A percentile compares a stretch with the other conserved stretches of the same genome.
Conservation (phyloP, 1,140 invertebrate species). For the Apocrypta bakeri region DNA sequence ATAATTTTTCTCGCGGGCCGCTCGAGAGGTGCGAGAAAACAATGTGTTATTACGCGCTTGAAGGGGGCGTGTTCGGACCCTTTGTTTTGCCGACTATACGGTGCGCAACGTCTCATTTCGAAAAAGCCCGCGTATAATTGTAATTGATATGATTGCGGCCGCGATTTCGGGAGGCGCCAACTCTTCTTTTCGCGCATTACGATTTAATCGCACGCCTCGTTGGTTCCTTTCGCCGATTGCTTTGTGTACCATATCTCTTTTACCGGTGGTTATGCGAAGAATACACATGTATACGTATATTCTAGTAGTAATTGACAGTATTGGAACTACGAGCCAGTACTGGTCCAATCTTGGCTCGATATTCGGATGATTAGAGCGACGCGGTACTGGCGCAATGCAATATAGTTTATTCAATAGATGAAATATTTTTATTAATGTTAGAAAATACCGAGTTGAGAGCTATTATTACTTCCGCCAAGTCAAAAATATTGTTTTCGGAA, state of each 20-base stretch:
- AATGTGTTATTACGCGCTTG: constrained; percentile 49
- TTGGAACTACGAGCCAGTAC: no score
- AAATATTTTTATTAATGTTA: no score
- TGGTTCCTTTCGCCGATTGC: background rate
- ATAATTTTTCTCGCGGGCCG: constrained; percentile 22
- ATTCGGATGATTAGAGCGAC: no score
- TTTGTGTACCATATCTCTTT: no score
- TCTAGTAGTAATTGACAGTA: no score
- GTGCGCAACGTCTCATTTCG: constrained; percentile 36
- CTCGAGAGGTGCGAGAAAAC: constrained; percentile 15
- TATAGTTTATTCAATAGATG: no score
- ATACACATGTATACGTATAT: no score
- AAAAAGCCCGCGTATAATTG: constrained; percentile 19
- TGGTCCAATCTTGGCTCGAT: no score
- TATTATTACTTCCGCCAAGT: no score
- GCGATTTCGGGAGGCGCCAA: constrained; percentile 21
- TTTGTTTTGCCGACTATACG: background rate
- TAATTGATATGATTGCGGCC: constrained; percentile 47
- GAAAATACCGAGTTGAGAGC: no score
- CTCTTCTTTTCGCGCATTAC: constrained; percentile 33
- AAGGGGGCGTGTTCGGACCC: constrained; percentile 30
- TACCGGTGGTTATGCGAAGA: background rate
- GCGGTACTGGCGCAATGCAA: no score
- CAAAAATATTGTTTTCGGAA: no score
- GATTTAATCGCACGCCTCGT: constrained; percentile 20